phyloP scores from a whole-genome alignment of 2,888 invertebrate species.

The Aporophyla nigra region DNA sequence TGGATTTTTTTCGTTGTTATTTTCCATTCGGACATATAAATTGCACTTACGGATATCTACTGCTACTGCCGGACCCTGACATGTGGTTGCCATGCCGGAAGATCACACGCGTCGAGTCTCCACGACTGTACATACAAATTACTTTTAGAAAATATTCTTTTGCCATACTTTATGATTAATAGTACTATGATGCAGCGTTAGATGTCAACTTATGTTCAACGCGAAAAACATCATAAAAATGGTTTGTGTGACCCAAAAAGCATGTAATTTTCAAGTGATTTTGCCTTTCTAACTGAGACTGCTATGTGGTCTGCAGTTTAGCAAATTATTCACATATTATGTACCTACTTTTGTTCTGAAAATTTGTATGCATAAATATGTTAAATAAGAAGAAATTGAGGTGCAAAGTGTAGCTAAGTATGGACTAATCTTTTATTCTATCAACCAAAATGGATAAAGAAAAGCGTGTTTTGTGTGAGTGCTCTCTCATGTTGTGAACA shows the following conservation, averaged over 20 bases:
- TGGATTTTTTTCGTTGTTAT: not conserved
- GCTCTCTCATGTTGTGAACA: slow-evolving; percentile 63
- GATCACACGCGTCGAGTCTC: slow-evolving; percentile 94
- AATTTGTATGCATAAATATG: slow-evolving; percentile 23
- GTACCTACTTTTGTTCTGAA: slow-evolving; percentile 25
- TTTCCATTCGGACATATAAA: slow-evolving; percentile 30
- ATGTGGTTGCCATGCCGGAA: slow-evolving; percentile 94
- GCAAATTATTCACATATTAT: slow-evolving; percentile 34
- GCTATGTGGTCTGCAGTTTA: slow-evolving; percentile 24
- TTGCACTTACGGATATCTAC: slow-evolving; percentile 93
- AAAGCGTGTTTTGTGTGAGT: slow-evolving; percentile 69
- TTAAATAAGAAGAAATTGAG: slow-evolving; percentile 34
- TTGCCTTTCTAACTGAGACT: slow-evolving; percentile 32
- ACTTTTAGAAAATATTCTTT: slow-evolving; percentile 43
- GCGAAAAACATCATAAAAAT: slow-evolving; percentile 31
- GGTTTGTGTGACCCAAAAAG: slow-evolving; percentile 44
- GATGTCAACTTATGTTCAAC: slow-evolving; percentile 29
- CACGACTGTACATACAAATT: slow-evolving; percentile 90
- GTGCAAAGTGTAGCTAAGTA: slow-evolving; percentile 67
- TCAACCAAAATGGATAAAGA: slow-evolving; percentile 60
- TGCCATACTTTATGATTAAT: slow-evolving; percentile 9
- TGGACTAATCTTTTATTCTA: slow-evolving; percentile 55
- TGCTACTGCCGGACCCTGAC: slow-evolving; percentile 91
- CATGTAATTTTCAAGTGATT: slow-evolving; percentile 35
- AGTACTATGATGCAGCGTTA: slow-evolving; percentile 24